Conservation (phyloP, 2,888 invertebrate genomes). For the Enoplolaimus lenunculus region DNA sequence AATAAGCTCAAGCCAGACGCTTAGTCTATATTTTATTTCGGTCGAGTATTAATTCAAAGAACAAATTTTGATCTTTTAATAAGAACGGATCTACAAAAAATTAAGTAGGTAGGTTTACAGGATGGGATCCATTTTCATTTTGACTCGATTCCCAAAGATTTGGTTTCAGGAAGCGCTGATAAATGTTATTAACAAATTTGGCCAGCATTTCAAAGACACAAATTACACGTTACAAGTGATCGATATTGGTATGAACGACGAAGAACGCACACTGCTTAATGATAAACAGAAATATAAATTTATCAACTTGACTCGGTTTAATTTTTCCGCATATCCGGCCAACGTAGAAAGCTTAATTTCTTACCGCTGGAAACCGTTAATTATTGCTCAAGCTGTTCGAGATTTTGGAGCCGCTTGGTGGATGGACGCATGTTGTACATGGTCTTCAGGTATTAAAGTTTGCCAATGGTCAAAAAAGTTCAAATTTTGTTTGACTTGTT, state of each 20-base stretch:
- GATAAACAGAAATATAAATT: background rate
- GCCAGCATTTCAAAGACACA: background rate
- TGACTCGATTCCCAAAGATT: no score
- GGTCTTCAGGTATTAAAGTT: no score
- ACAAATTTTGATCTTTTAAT: no score
- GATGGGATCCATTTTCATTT: no score
- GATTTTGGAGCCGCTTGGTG: background rate
- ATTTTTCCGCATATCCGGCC: conserved; percentile 6
- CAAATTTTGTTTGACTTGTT: no score
- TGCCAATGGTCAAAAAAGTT: no score
- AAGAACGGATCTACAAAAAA: no score
- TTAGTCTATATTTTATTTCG: no score
- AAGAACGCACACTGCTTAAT: background rate
- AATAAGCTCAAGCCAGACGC: no score
- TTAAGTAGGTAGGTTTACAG: no score
- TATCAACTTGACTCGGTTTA: background rate
- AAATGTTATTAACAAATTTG: background rate
- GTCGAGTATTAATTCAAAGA: no score
- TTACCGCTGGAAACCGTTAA: conserved; percentile 19
- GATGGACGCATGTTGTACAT: background rate
- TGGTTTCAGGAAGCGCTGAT: background rate
- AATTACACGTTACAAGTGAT: background rate
- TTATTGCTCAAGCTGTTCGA: conserved; percentile 13
- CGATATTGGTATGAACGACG: background rate
- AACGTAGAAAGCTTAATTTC: background rate